Evolutionary conservation across 1,140 invertebrate genomes (phyloP).

Genomic region (Gerris buenoi): DNA sequence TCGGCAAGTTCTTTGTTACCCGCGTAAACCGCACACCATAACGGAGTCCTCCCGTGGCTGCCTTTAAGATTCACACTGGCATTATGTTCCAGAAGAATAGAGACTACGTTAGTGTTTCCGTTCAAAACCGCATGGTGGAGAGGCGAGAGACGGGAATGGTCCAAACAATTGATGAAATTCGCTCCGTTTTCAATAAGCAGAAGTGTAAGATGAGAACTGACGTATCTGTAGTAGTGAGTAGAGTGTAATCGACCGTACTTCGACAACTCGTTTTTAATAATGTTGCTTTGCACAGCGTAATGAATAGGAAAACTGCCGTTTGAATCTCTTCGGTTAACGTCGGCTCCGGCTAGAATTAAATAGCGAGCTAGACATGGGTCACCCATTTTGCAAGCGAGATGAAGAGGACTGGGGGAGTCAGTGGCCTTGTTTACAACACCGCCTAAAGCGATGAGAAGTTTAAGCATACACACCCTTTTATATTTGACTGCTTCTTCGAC

Average conservation of each 20-base stretch:
- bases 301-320: neutral
- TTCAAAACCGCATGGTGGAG: neutral
- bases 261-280: neutral
- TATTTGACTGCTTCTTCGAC: neutral
- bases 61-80: neutral
- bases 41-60: neutral
- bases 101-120: neutral
- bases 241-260: neutral
- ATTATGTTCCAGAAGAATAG: neutral
- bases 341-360: neutral
- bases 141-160: neutral
- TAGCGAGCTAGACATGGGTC: neutral
- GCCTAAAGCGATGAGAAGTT: neutral
- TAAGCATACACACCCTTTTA: neutral
- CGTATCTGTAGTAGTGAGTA: neutral
- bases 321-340: neutral
- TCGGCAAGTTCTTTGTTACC: neutral
- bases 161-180: neutral
- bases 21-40: neutral
- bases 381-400: neutral
- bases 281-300: neutral
- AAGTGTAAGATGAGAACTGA: neutral
- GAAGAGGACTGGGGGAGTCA: neutral
- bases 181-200: neutral
- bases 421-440: neutral